phyloP scores from a whole-genome alignment of 2,113 vertebrate species.

The Gallinago undulata region DNA sequence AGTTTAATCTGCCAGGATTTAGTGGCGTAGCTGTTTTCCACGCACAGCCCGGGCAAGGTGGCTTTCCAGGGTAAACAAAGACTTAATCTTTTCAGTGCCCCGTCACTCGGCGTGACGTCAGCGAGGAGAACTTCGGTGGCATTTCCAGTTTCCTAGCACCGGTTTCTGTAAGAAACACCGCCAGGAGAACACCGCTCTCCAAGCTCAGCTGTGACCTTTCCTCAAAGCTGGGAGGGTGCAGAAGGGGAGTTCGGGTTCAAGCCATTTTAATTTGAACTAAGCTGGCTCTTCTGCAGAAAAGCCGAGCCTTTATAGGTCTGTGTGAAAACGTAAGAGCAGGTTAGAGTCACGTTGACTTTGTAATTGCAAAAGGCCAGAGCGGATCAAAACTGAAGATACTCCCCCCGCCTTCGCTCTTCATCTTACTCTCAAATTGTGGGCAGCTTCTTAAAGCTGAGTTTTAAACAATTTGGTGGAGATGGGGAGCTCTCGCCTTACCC shows the following conservation, averaged over 20 bases:
- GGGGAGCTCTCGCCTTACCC: background rate
- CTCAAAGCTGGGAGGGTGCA: background rate
- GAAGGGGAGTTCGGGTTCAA: background rate
- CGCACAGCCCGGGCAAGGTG: background rate
- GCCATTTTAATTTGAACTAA: background rate
- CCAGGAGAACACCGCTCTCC: background rate
- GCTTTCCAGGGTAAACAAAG: conserved; percentile 18
- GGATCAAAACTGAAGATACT: background rate
- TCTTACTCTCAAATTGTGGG: background rate
- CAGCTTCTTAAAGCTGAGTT: background rate
- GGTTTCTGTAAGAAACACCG: background rate
- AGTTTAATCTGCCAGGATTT: background rate
- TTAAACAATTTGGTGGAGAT: background rate
- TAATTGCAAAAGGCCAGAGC: background rate
- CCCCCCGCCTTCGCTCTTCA: background rate
- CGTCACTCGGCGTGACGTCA: rapidly evolving
- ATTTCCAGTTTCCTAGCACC: background rate
- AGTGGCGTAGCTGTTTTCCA: background rate
- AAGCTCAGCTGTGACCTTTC: background rate
- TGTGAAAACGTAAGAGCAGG: background rate
- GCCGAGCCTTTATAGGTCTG: background rate
- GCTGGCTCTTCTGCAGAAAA: background rate
- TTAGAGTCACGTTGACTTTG: background rate
- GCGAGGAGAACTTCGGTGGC: background rate
- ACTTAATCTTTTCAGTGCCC: background rate